Percentiles rank a stretch among this genome's conserved stretches.
phyloP scores from a whole-genome alignment of 1,140 invertebrate genomes.

The Latrodectus geometricus region DNA sequence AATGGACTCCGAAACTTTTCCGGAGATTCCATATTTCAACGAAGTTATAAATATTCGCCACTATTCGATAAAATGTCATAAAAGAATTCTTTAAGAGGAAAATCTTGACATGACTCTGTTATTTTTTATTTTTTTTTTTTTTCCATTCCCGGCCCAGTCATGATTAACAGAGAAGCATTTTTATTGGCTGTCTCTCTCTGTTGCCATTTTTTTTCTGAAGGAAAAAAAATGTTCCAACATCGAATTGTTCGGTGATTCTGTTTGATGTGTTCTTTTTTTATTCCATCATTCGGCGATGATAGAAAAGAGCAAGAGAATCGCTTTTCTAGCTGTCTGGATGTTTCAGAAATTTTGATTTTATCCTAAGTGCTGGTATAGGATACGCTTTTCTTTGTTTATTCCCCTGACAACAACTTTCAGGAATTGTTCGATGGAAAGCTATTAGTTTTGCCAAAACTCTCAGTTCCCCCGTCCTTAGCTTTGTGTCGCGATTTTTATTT shows the following conservation, averaged over 20 bases:
- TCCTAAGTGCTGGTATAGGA: too few relatives aligned
- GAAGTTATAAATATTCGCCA: constrained; percentile 57
- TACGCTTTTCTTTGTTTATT: too few relatives aligned
- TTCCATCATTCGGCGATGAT: background rate
- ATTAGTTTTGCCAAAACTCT: too few relatives aligned
- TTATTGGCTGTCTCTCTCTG: constrained; percentile 10
- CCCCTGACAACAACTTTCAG: too few relatives aligned
- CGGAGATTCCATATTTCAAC: constrained; percentile 44
- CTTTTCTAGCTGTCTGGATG: too few relatives aligned
- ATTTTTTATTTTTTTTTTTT: constrained; percentile 27
- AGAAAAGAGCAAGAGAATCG: background rate
- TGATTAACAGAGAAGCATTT: constrained; percentile 48
- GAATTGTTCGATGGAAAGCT: too few relatives aligned
- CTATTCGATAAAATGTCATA: constrained; percentile 56
- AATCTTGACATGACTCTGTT: constrained; percentile 42
- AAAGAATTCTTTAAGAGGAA: constrained; percentile 50
- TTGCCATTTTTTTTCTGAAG: constrained; percentile 1
- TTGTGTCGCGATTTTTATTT: too few relatives aligned
- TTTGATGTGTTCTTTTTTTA: constrained; percentile 30
- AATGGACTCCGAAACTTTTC: constrained; percentile 36
- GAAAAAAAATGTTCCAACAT: constrained; percentile 8
- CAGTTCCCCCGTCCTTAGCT: too few relatives aligned
- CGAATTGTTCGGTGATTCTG: constrained; percentile 36
- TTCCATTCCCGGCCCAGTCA: constrained; percentile 1
- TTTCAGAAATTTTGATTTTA: too few relatives aligned